Base-by-base conservation (phyloP, 2,888 invertebrate species). In the Hermaeophaga mercurialis region DNA sequence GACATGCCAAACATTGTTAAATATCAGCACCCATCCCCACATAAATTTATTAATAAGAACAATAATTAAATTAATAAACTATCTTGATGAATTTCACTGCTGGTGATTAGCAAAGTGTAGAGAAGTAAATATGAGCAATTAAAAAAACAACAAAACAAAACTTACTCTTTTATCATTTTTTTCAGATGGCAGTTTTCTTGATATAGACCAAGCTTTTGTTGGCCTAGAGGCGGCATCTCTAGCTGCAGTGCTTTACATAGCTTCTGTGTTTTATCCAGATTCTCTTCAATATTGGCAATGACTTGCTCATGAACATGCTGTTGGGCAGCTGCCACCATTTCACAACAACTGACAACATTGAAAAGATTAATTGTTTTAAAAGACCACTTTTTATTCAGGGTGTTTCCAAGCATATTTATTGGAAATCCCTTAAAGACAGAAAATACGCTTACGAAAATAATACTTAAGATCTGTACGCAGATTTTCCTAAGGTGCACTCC, bases 251-350 rank as follows among this genome's bases (percentile, higher is more conserved):
- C 64, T 7, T 61, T 59, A 34, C 70, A 71, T 8, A 70, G 49
- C 8, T 55, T 45, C 53, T 68, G 58, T 3, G 68, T 58, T 47
- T 63, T 63, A 44, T 66, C 39, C n/a, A 75, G 53, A 11, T 70
- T 52, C 8, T 52, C 43, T 58, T 83, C 80, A 24, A 89, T 84
- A 63, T 82, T 81, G 9, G 75, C 74, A 31, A 82, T 74, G 66
- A 88, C 79, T 1, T 68, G 72, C 18, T 80, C 78, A 9, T 84
- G 77, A 54, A 84, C 83, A 54, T 84, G 83, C 26, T 81, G 78
- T 34, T 80, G 74, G 0, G 87, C 84, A 69, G 89, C 88, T 0
- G 15, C 17, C 1, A 67, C 63, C 24, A 70, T 31, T 8, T 68
- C 69, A 49, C 48, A 54, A 12, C 61, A 57, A 4, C 46, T 46